These are phyloP conservation scores for Tetragonula carbonaria DNA, from an alignment of 2,888 invertebrate genomes.

Conservation along the genomic window DNA sequence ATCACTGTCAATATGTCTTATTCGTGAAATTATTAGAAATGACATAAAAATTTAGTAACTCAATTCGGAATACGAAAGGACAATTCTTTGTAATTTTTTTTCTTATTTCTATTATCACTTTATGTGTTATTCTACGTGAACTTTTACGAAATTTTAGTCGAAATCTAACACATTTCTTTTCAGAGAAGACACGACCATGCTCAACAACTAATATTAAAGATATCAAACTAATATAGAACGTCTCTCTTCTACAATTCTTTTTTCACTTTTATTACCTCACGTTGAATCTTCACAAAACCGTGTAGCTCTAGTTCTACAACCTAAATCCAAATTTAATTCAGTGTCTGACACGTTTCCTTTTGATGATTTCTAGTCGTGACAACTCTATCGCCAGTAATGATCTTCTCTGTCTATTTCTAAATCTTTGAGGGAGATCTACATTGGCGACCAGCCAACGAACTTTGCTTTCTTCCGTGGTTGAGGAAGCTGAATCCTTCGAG, in stretches of 20 bases:
- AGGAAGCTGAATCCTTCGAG: slow-evolving; percentile 27
- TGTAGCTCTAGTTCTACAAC: neutral
- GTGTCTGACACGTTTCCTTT: neutral
- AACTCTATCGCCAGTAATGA: neutral
- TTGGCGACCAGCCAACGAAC: slow-evolving; percentile 1
- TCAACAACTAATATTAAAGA: too few relatives aligned
- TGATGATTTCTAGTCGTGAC: neutral
- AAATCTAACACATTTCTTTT: too few relatives aligned
- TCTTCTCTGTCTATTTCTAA: neutral
- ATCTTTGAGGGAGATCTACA: neutral
- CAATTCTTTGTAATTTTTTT: too few relatives aligned
- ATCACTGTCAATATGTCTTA: too few relatives aligned
- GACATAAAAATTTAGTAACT: too few relatives aligned
- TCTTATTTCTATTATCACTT: too few relatives aligned
- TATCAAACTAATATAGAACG: too few relatives aligned
- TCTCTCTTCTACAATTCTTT: neutral
- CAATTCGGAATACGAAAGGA: too few relatives aligned
- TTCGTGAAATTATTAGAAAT: too few relatives aligned
- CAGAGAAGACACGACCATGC: too few relatives aligned
- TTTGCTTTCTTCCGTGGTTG: slow-evolving; percentile 3
- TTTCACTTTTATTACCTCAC: neutral
- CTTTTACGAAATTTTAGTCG: too few relatives aligned
- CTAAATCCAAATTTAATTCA: neutral
- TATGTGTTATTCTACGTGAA: too few relatives aligned
- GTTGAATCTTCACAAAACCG: neutral